Conservation (phyloP, 1,140 invertebrate species). For the Ditylenchus dipsaci region DNA sequence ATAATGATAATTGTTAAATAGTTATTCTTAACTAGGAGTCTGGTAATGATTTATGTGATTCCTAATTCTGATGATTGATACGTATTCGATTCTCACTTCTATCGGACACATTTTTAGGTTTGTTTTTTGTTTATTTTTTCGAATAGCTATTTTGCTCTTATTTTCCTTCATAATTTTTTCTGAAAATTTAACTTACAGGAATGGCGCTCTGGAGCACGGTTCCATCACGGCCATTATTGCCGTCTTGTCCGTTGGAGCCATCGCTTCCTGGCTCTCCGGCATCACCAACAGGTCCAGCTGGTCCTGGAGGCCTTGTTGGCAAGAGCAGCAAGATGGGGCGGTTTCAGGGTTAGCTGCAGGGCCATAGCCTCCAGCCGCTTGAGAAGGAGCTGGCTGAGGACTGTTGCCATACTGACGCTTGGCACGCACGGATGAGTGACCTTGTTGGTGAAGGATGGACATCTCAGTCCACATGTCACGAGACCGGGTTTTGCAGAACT, state of each 20-base stretch:
- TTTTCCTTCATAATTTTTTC: slow-evolving; percentile 47
- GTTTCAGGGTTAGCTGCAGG: slow-evolving; percentile 28
- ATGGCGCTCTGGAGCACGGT: slow-evolving; percentile 45
- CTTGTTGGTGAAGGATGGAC: slow-evolving; percentile 38
- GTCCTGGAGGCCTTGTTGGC: slow-evolving; percentile 55
- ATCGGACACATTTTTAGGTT: slow-evolving; percentile 34
- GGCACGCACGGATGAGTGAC: slow-evolving; percentile 10
- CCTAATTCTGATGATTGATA: slow-evolving; percentile 39
- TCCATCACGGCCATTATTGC: slow-evolving; percentile 39
- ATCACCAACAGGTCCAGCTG: slow-evolving; percentile 45
- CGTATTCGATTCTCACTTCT: slow-evolving; percentile 49
- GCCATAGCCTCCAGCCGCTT: slow-evolving; percentile 33
- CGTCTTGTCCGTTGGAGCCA: slow-evolving; percentile 51
- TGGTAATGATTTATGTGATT: slow-evolving; percentile 39
- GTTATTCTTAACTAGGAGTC: slow-evolving; percentile 29
- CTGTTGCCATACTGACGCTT: slow-evolving; percentile 37
- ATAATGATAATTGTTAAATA: neutral
- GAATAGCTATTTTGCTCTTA: slow-evolving; percentile 44
- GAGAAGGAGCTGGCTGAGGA: slow-evolving; percentile 10
- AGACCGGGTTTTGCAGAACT: slow-evolving; percentile 56
- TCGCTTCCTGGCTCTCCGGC: slow-evolving; percentile 36
- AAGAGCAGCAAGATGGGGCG: slow-evolving; percentile 40
- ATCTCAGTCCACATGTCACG: slow-evolving; percentile 58
- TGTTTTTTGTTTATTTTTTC: too few relatives aligned
- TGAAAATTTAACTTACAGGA: slow-evolving; percentile 23